These are phyloP conservation scores for Pachypeltis micranthus DNA, from an alignment of 1,140 invertebrate species.

Conservation along the genomic window DNA sequence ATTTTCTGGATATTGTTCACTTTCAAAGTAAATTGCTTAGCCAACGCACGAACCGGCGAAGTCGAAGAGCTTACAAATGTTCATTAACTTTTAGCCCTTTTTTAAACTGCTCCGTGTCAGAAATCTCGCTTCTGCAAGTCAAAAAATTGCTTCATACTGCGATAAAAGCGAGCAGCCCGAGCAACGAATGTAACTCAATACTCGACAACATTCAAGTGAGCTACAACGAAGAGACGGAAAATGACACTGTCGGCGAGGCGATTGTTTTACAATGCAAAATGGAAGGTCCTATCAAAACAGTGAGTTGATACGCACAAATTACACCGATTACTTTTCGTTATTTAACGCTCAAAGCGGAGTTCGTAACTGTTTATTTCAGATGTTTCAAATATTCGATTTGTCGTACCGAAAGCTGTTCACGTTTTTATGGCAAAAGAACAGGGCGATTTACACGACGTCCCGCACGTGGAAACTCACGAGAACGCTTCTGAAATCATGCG, in stretches of 20 bases:
- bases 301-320: neutral
- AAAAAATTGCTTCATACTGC: neutral
- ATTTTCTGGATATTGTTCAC: too few species aligned
- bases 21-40: too few species aligned
- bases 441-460: neutral
- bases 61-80: too few species aligned
- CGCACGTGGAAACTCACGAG: neutral
- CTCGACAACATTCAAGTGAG: neutral
- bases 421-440: slow-evolving; percentile 11
- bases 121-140: neutral
- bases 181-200: neutral
- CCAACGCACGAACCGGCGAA: too few species aligned
- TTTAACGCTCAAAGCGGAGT: neutral
- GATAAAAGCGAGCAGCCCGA: neutral
- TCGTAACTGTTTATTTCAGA: neutral
- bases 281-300: slow-evolving; percentile 5
- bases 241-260: slow-evolving; percentile 3
- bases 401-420: slow-evolving; percentile 4
- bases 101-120: neutral
- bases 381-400: slow-evolving; percentile 8
- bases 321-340: neutral
- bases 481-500: neutral
- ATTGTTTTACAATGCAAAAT: slow-evolving; percentile 3
- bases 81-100: neutral
- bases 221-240: neutral